Evolutionary conservation across 2,888 invertebrate genomes (phyloP).

Genomic region (Colostygia pectinataria): DNA sequence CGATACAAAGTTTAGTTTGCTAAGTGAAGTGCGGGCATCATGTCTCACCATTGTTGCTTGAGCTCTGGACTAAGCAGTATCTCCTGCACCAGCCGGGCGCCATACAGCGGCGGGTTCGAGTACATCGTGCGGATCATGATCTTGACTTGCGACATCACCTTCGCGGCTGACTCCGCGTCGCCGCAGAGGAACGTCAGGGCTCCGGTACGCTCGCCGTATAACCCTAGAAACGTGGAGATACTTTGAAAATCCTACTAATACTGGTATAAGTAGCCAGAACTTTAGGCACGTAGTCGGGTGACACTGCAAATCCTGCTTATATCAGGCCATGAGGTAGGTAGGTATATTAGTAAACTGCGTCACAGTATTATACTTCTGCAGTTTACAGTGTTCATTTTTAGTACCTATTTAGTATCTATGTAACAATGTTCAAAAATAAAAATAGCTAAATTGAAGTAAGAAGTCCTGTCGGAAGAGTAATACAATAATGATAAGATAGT

Average conservation of each 20-base stretch:
- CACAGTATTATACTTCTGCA: too few relatives aligned
- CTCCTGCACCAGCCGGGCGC: constrained; percentile 93
- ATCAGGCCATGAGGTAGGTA: too few relatives aligned
- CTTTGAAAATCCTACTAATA: background rate
- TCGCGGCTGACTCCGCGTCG: constrained; percentile 90
- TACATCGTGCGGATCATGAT: constrained; percentile 97
- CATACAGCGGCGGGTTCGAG: constrained; percentile 98
- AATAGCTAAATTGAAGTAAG: background rate
- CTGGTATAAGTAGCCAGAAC: too few relatives aligned
- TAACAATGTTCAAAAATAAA: background rate
- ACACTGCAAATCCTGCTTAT: too few relatives aligned
- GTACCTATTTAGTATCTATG: too few relatives aligned
- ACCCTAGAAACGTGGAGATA: constrained; percentile 65
- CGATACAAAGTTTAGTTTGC: too few relatives aligned
- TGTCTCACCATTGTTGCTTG: constrained; percentile 86
- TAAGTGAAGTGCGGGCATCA: too few relatives aligned
- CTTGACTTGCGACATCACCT: constrained; percentile 96
- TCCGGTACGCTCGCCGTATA: constrained; percentile 96
- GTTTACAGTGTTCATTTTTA: too few relatives aligned
- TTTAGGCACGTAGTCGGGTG: too few relatives aligned
- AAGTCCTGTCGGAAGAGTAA: too few relatives aligned
- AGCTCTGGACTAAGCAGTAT: constrained; percentile 90
- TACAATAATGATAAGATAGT: constrained; percentile 28
- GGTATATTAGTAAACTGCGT: too few relatives aligned
- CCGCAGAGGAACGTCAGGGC: constrained; percentile 91